These are phyloP conservation scores for Clytia hemisphaerica DNA, from an alignment of 30 jellyfish, hydroid and myxozoan species.

Conservation along the genomic window DNA sequence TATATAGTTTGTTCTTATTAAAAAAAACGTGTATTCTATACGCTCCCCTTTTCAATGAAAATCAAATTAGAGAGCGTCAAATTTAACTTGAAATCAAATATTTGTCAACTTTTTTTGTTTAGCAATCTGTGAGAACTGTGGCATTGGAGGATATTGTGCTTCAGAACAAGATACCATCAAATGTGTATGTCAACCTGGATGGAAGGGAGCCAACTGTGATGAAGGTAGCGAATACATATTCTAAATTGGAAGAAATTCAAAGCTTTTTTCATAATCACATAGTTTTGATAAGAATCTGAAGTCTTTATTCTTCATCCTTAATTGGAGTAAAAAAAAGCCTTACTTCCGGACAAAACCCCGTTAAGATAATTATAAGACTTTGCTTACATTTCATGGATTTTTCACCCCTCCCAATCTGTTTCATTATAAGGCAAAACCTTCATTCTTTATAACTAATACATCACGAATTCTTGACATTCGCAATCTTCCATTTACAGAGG, in stretches of 20 bases:
- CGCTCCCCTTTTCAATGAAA: too few relatives aligned
- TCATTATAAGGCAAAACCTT: too few relatives aligned
- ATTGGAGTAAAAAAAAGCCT: not conserved
- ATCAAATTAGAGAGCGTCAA: not conserved
- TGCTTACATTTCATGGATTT: too few relatives aligned
- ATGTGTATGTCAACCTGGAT: constrained; percentile 72
- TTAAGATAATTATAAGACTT: not conserved
- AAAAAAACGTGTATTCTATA: too few relatives aligned
- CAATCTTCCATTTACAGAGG: not conserved
- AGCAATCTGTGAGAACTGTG: constrained; percentile 65
- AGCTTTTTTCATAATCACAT: too few relatives aligned
- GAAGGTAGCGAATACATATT: constrained; percentile 28
- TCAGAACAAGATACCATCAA: constrained; percentile 11
- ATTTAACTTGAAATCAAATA: not conserved
- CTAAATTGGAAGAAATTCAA: too few relatives aligned
- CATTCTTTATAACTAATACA: too few relatives aligned
- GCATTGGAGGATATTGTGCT: constrained; percentile 57
- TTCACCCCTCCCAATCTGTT: too few relatives aligned
- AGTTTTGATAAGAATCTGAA: too few relatives aligned
- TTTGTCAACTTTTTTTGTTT: not conserved
- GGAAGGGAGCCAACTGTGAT: constrained; percentile 68
- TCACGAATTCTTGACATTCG: not conserved
- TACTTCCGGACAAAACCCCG: not conserved
- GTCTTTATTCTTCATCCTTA: too few relatives aligned
- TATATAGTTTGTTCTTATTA: too few relatives aligned